Evolutionary conservation across 2,797 vertebrate species (phyloP).

Genomic region (Aphelocoma californica): DNA sequence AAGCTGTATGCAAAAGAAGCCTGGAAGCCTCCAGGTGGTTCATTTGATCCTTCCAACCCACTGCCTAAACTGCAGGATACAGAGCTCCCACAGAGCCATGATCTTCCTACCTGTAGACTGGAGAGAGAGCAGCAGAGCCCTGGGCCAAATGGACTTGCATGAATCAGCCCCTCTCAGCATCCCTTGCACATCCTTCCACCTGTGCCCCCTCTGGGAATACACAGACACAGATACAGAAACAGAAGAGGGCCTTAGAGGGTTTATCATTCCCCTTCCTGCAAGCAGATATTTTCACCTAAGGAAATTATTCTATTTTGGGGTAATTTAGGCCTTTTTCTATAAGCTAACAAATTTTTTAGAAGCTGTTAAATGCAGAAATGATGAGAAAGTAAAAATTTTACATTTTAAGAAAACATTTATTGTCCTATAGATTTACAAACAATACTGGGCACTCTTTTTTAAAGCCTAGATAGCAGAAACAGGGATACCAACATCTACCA

Average conservation of each 20-base stretch:
- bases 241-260: accelerated
- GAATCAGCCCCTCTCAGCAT: not conserved
- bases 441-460: not conserved
- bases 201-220: not conserved
- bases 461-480: not conserved
- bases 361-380: not conserved
- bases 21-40: not conserved
- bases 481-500: not conserved
- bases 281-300: not conserved
- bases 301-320: not conserved
- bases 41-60: not conserved
- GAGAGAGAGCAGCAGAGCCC: not conserved
- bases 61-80: not conserved
- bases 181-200: accelerated
- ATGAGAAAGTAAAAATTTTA: not conserved
- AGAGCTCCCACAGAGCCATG: not conserved
- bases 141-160: not conserved
- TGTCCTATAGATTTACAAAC: not conserved
- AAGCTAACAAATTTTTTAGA: not conserved
- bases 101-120: not conserved
- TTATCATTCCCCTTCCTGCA: not conserved
- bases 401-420: not conserved
- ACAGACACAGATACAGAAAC: not conserved
- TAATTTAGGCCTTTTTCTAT: not conserved
- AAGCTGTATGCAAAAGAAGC: not conserved